These are phyloP conservation scores for Chloroclystis v-ata DNA, from an alignment of 2,888 invertebrate species.

Conservation along the genomic window DNA sequence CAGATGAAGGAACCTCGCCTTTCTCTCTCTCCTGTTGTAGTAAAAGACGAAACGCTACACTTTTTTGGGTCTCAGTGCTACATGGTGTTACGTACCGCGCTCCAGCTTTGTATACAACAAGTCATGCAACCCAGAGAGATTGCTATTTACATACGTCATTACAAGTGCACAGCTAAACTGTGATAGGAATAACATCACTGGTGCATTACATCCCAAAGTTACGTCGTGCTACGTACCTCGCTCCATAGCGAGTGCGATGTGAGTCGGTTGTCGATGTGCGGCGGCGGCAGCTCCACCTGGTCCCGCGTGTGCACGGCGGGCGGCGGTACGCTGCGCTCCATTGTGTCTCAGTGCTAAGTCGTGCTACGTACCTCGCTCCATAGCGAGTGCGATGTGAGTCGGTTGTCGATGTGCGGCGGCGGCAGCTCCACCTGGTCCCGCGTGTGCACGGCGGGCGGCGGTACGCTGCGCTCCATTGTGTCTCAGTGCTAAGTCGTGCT, in stretches of 20 bases:
- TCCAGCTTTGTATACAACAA: too few relatives aligned
- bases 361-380: slow-evolving; percentile 85
- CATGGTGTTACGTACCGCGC: slow-evolving; percentile 81
- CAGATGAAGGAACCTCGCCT: too few relatives aligned
- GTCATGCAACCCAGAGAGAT: slow-evolving; percentile 88
- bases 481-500: slow-evolving; percentile 84
- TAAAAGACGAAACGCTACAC: slow-evolving; percentile 64
- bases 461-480: slow-evolving; percentile 85
- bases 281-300: slow-evolving; percentile 66
- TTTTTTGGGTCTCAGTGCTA: slow-evolving; percentile 96
- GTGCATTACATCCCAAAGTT: slow-evolving; percentile 85
- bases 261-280: slow-evolving; percentile 64
- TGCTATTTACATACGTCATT: slow-evolving; percentile 78
- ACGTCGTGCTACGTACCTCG: slow-evolving; percentile 83
- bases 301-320: slow-evolving; percentile 63
- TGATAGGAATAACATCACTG: too few relatives aligned
- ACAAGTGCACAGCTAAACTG: too few relatives aligned
- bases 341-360: slow-evolving; percentile 88
- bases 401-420: slow-evolving; percentile 65
- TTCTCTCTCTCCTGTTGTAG: too few relatives aligned
- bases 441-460: slow-evolving; percentile 61
- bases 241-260: slow-evolving; percentile 87
- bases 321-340: slow-evolving; percentile 81
- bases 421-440: slow-evolving; percentile 66
- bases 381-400: slow-evolving; percentile 81